These are phyloP conservation scores for Belonocnema kinseyi DNA, from an alignment of 1,140 invertebrate species.

Conservation along the genomic window DNA sequence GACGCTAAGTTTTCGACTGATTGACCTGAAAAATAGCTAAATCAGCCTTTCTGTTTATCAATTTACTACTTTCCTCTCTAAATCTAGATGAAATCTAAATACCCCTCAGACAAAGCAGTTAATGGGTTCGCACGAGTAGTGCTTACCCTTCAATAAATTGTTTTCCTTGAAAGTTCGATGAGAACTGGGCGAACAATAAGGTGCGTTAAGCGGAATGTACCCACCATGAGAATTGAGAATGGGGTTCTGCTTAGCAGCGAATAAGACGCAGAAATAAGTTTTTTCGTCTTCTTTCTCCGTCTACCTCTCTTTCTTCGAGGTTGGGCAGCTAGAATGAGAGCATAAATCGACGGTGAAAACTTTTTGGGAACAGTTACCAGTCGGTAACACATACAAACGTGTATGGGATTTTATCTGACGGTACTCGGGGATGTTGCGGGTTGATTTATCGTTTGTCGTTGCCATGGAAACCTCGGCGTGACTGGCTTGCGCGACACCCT, in stretches of 20 bases:
- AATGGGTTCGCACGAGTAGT: slow-evolving; percentile 11
- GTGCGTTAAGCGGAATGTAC: slow-evolving; percentile 11
- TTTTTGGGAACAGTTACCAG: slow-evolving; percentile 61
- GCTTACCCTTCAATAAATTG: slow-evolving; percentile 19
- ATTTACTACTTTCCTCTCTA: background rate
- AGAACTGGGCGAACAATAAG: slow-evolving; percentile 11
- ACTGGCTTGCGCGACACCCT: slow-evolving; percentile 73
- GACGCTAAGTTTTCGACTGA: background rate
- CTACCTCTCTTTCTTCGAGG: slow-evolving; percentile 22
- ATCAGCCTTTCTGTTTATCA: background rate
- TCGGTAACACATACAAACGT: slow-evolving; percentile 61
- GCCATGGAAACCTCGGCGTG: slow-evolving; percentile 72
- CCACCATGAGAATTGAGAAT: too few species aligned
- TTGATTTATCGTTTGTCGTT: slow-evolving; percentile 73
- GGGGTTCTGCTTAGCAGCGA: background rate
- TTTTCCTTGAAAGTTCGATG: background rate
- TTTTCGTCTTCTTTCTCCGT: slow-evolving; percentile 8
- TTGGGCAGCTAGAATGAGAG: slow-evolving; percentile 42
- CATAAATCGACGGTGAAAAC: slow-evolving; percentile 62
- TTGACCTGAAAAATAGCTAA: slow-evolving; percentile 9
- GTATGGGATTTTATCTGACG: slow-evolving; percentile 64
- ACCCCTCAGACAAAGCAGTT: slow-evolving; percentile 9
- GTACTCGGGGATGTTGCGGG: slow-evolving; percentile 72
- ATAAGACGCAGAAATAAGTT: slow-evolving; percentile 2
- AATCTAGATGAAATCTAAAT: slow-evolving; percentile 23